phyloP scores from a whole-genome alignment of 2,888 invertebrate species.

The Xylocampa areola region DNA sequence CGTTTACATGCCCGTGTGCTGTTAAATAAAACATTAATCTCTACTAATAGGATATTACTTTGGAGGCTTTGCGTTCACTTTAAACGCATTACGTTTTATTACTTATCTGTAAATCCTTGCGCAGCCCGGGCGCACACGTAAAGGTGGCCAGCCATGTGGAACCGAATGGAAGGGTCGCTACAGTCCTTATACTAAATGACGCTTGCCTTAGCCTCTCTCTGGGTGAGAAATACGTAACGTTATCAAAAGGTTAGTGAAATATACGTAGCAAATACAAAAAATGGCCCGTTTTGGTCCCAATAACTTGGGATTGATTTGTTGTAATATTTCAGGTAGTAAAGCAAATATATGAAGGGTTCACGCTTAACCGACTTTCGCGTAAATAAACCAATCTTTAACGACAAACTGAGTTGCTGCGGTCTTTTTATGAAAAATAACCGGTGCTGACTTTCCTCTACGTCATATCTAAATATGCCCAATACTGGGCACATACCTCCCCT shows the following conservation, averaged over 20 bases:
- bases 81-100: conserved; percentile 73
- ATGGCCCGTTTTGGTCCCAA: conserved; percentile 17
- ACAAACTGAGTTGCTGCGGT: conserved; percentile 4
- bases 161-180: conserved; percentile 74
- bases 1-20: conserved; percentile 41
- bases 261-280: conserved; percentile 47
- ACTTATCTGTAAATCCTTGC: conserved; percentile 71
- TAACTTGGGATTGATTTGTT: conserved; percentile 45
- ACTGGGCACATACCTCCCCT: too few species aligned
- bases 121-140: conserved; percentile 65
- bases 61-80: conserved; percentile 62
- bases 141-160: conserved; percentile 71
- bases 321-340: conserved; percentile 42
- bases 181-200: conserved; percentile 72
- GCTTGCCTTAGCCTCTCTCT: conserved; percentile 63
- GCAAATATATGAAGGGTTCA: conserved; percentile 18
- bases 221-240: conserved; percentile 52
- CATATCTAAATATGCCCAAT: too few species aligned
- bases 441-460: too few species aligned
- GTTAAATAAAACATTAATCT: conserved; percentile 72
- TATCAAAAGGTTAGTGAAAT: conserved; percentile 54
- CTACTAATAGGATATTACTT: conserved; percentile 68
- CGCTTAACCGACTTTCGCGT: not conserved
- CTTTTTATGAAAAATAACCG: conserved; percentile 3
- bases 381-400: conserved; percentile 11